Conservation (phyloP, 2,888 invertebrate species). For the Perithous albicinctus region DNA sequence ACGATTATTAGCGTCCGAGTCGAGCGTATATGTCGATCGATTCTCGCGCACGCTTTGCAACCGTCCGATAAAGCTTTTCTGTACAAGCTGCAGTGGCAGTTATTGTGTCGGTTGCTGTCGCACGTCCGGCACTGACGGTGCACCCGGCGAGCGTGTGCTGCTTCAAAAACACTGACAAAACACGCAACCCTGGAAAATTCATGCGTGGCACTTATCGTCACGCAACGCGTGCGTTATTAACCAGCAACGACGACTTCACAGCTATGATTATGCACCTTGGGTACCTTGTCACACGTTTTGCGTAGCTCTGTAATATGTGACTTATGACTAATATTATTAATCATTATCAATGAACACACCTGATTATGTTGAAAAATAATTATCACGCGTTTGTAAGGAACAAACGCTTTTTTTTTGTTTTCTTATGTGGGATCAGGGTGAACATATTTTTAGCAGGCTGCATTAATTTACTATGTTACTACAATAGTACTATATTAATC, state of each 20-base stretch:
- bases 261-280: too few species aligned
- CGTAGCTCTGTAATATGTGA: too few species aligned
- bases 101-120: neutral
- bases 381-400: too few species aligned
- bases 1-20: slow-evolving; percentile 31
- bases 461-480: too few species aligned
- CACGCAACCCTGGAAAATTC: neutral
- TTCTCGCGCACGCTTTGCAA: neutral
- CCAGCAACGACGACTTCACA: neutral
- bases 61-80: slow-evolving; percentile 22
- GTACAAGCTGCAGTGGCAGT: neutral
- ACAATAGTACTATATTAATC: too few species aligned
- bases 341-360: too few species aligned
- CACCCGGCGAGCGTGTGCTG: neutral
- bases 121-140: neutral
- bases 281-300: too few species aligned
- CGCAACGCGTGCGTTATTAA: neutral
- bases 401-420: too few species aligned
- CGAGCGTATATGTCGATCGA: slow-evolving; percentile 13
- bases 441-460: too few species aligned
- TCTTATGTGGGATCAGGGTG: too few species aligned
- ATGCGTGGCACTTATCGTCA: neutral
- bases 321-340: too few species aligned
- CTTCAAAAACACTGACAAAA: neutral
- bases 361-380: too few species aligned